Base-by-base conservation (phyloP, 2,113 vertebrate genomes). In the Hylia prasina region DNA sequence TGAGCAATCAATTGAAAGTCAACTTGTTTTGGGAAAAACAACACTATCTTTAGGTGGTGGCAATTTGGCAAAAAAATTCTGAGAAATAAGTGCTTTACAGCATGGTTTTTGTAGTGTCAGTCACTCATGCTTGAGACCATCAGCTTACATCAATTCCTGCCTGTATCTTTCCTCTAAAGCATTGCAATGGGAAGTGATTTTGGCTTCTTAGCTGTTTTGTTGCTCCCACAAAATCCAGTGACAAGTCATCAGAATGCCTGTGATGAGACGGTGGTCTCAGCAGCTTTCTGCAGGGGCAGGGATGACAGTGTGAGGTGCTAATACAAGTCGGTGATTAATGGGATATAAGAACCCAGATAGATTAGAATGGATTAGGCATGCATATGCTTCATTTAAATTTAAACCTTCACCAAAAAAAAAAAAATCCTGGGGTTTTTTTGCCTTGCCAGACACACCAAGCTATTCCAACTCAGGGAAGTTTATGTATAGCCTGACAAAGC, bases 181-280 rank as follows among this genome's bases (percentile, higher is more conserved):
- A 3, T 53, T 86, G 76, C 51, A 83, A 44, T 9, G 13, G 56
- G 51, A 84, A 90, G 71, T 63, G n/a, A 68, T 90, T 96, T 95
- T 86, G 68, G 82, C 76, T 88, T 94, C 92, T 86, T 84, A 22
- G n/a, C 76, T 77, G 85, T 76, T 95, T 56, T 61, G 72, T 20
- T 90, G 68, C 68, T 90, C 70, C 60, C 77, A 84, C 33, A 89
- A 96, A 96, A 92, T 92, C 93, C 65, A 69, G 82, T 94, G 94
- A 96, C 94, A 96, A 97, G 80, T 79, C 94, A 89, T 89, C 86
- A 96, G 96, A 90, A 97, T 96, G 96, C 48, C 45, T 87, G 88
- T 75, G 82, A 92, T 90, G 93, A 96, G 93, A 64, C 1, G 12
- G 72, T 45, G 79, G 79, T 90, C 92, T 94, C 93, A 83, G 79